A percentile compares a stretch with the other conserved stretches of the same genome.
These are phyloP conservation scores for Marisa cornuarietis DNA, from an alignment of 1,140 invertebrate genomes.

Conservation along the genomic window DNA sequence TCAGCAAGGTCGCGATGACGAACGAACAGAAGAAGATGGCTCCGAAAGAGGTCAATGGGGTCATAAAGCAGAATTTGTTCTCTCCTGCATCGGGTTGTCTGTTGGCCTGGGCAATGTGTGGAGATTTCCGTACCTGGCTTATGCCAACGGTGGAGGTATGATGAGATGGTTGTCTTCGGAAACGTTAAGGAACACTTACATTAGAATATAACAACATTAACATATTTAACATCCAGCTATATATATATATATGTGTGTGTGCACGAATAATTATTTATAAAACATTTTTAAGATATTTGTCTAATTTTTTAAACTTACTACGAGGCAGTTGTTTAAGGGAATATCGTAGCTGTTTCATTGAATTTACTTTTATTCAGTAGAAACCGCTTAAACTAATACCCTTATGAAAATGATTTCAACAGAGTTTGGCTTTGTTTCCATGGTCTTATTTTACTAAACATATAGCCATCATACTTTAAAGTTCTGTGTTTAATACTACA, in stretches of 20 bases:
- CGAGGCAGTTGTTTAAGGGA: no score
- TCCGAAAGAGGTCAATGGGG: slow-evolving; percentile 58
- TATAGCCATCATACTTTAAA: no score
- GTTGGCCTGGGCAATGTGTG: slow-evolving; percentile 68
- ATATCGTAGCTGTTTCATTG: neutral
- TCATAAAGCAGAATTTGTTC: slow-evolving; percentile 61
- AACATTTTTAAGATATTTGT: neutral
- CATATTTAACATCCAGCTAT: neutral
- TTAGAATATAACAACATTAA: no score
- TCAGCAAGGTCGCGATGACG: neutral
- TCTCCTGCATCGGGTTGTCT: slow-evolving; percentile 63
- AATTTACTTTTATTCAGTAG: no score
- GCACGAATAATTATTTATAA: neutral
- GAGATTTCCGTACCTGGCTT: slow-evolving; percentile 68
- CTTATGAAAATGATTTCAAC: no score
- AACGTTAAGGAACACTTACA: no score
- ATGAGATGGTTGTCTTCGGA: neutral
- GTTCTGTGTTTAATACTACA: neutral
- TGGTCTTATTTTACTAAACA: no score
- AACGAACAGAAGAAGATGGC: slow-evolving; percentile 3
- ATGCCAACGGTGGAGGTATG: slow-evolving; percentile 65
- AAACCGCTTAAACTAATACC: no score
- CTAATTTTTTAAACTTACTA: no score
- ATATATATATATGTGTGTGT: neutral
- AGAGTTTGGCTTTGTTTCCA: no score